phyloP scores from a whole-genome alignment of 1,140 invertebrate species.

The Pseudoatta argentina region DNA sequence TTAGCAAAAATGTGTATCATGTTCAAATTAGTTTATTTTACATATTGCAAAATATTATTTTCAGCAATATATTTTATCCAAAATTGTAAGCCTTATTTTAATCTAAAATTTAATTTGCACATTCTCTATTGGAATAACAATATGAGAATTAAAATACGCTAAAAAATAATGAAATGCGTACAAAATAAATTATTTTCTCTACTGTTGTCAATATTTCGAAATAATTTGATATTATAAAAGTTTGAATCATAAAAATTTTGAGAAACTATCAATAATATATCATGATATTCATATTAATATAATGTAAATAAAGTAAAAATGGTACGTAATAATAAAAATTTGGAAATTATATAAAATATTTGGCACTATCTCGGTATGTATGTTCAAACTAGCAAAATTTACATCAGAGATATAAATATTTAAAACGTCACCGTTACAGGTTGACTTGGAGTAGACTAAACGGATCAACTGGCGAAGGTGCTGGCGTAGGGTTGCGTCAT shows the following conservation, averaged over 20 bases:
- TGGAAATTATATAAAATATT: not conserved
- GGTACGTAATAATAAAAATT: not conserved
- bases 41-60: conserved; percentile 34
- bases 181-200: not conserved
- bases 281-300: not conserved
- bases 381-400: not conserved
- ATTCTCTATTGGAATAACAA: not conserved
- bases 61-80: not conserved
- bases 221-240: not conserved
- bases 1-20: not conserved
- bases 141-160: not conserved
- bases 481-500: not conserved
- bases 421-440: not conserved
- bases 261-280: not conserved
- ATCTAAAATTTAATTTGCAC: not conserved
- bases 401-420: not conserved
- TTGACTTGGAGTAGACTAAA: conserved; percentile 14
- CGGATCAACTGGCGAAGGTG: conserved; percentile 30
- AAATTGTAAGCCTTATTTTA: not conserved
- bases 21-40: not conserved
- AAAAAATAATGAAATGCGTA: not conserved
- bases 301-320: not conserved
- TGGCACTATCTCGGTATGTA: not conserved
- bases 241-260: not conserved
- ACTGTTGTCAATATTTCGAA: not conserved